Base-by-base conservation (phyloP, 2,797 vertebrate genomes). In the Cottoperca gobio region DNA sequence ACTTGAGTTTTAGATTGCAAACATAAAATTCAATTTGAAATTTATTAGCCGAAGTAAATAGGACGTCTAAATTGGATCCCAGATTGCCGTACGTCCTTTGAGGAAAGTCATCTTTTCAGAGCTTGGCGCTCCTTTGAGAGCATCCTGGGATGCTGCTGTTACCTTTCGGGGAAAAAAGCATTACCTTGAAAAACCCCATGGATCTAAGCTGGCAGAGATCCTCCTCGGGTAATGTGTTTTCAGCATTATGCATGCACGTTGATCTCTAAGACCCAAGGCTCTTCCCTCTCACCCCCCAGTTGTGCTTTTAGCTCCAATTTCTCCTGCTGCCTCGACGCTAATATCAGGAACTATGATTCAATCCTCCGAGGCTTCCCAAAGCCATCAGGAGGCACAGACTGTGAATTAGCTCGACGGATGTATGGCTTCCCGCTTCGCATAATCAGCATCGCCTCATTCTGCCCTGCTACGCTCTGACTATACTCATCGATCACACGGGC, bases 401-500 rank as follows among this genome's bases (percentile, higher is more conserved):
- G 54, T 61, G 80, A 85, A 87, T 93, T 75, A 86, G 74, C 78
- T 42, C 1, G 9, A 68, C 16, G 28, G 76, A 86, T 80, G 70
- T 43, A 5, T 3, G 52, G 83, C 64, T 86, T 66, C 80, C 86
- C 39, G 65, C 84, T 68, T 54, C 14, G 40, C 76, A 48, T 86
- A 88, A 93, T 90, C 84, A 79, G 70, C 68, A 50, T 33, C 3
- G 24, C 57, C 73, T 76, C 82, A 23, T 68, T 70, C 54, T 61
- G 77, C 59, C 46, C 55, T 62, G 77, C 84, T 78, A 70, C 78
- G 72, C 72, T 55, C 58, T 46, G 70, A 73, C 68, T 39, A 66
- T 8, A 48, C 59, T 83, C 84, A 89, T 90, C 55, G 65, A 91
- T 91, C 91, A 86, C 64, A 12, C 69, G 81, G 21, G 48, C 54